phyloP scores from a whole-genome alignment of 2,888 invertebrate species.

The Chydorus sphaericus region DNA sequence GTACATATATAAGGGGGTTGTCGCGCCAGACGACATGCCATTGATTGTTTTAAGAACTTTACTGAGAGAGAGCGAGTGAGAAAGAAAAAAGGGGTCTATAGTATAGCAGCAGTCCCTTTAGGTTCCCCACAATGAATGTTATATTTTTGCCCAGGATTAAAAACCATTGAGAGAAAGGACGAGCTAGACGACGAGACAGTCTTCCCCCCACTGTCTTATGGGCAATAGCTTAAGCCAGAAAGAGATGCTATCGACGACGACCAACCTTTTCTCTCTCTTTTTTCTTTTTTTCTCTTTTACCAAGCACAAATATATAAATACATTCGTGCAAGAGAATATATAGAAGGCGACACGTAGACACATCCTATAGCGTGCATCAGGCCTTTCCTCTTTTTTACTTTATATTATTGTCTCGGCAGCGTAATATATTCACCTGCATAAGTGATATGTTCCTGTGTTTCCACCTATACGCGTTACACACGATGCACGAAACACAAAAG shows the following conservation, averaged over 20 bases:
- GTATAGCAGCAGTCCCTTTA: not conserved
- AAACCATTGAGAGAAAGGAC: not conserved
- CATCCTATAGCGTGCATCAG: no score
- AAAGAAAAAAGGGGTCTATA: not conserved
- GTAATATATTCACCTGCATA: no score
- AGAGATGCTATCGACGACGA: conserved; percentile 5
- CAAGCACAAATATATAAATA: not conserved
- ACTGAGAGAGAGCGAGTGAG: no score
- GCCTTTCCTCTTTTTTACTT: no score
- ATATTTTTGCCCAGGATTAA: not conserved
- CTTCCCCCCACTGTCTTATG: not conserved
- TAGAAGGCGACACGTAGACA: not conserved
- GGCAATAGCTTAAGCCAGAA: conserved; percentile 6
- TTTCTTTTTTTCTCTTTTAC: not conserved
- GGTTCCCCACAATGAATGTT: not conserved
- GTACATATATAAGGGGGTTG: no score
- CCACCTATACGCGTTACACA: no score
- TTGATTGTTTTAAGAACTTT: conserved; percentile 4
- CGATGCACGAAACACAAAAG: no score
- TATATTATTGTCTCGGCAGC: no score
- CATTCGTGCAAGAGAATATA: not conserved
- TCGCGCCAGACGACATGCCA: not conserved
- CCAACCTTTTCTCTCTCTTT: not conserved
- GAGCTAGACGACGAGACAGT: not conserved
- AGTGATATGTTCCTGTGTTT: no score